These are phyloP conservation scores for Orestias chungarensis DNA, from an alignment of 2,797 vertebrate species.

Conservation along the genomic window DNA sequence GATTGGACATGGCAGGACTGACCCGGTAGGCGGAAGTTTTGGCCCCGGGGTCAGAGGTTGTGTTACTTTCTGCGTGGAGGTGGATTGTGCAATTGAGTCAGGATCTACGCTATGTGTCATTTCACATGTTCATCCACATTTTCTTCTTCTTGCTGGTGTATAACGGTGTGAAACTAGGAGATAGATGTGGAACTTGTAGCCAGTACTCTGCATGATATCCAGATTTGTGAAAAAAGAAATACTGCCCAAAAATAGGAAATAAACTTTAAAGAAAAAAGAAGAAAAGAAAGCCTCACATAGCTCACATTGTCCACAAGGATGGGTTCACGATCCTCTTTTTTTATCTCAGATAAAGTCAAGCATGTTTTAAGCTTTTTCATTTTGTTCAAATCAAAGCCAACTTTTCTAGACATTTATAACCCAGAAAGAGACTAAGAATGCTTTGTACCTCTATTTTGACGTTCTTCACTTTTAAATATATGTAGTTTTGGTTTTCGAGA, in stretches of 20 bases:
- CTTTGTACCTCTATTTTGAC: too few relatives aligned
- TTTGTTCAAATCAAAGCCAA: not conserved
- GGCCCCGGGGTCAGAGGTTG: constrained; percentile 67
- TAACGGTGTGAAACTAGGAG: not conserved
- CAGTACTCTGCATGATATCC: not conserved
- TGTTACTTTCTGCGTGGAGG: constrained; percentile 59
- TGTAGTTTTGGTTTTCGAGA: not conserved
- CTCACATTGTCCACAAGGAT: too few relatives aligned
- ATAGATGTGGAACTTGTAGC: too few relatives aligned
- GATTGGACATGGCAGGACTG: constrained; percentile 68
- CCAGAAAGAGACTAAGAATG: not conserved
- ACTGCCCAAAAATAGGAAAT: not conserved
- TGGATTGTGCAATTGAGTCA: constrained; percentile 40
- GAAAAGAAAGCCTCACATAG: not conserved
- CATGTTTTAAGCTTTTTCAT: not conserved
- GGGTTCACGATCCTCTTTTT: not conserved
- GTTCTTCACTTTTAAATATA: not conserved
- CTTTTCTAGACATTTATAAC: not conserved
- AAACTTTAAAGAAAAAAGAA: not conserved
- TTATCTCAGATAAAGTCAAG: not conserved
- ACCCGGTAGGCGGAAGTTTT: constrained; percentile 64
- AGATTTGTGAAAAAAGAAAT: not conserved
- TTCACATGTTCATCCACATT: constrained; percentile 39
- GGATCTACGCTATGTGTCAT: constrained; percentile 18
- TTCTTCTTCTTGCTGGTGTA: not conserved